Evolutionary conservation across 2,888 invertebrate species (phyloP), one percentile per base, ranked within the genome.

Genomic region (Chaitophorus viminalis): DNA sequence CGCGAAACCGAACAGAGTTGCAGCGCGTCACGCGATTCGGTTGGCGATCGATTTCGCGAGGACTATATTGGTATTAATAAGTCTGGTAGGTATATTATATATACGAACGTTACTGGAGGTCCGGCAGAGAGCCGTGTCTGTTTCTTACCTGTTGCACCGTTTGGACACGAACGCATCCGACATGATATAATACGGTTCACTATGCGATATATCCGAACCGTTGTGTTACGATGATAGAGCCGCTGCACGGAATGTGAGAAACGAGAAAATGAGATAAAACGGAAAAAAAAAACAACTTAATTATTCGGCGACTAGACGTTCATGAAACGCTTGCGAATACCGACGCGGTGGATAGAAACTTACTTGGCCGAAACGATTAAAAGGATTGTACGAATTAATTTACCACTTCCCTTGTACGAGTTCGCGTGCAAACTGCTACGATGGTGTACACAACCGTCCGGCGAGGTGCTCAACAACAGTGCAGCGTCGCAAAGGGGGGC

Each of bases 131-230:
- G 21, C 52, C 18, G 46, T 14, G 33, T n/a, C n/a, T n/a, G 60
- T 78, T 36, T 60, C 72, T 82, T 74, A 82, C 82, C 82, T 72
- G 82, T 82, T 72, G 82, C 33, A 72, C 33, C 25, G 52, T 33
- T 74, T 33, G 54, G 74, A 82, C 72, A 36, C 33, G 82, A 54
- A 33, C 36, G 54, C 54, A 74, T 74, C 54, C 72, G 36, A n/a
- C 82, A 82, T 82, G 46, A 36, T 54, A 33, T n/a, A 5, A 9
- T 18, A 18, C 11, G 14, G 46, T 21, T 25, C 21, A 25, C 21
- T 60, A 60, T n/a, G n/a, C n/a, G n/a, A n/a, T n/a, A n/a, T n/a
- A n/a, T n/a, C 9, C 60, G 60, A 3, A 60, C 60, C 18, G 60
- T 60, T 60, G 25, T 75, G 39, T 17, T 3, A n/a, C n/a, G n/a